Percentiles rank a stretch among this genome's conserved stretches.
Evolutionary conservation across 2,113 vertebrate species (phyloP).

Genomic region (Nannobrachium achirus): DNA sequence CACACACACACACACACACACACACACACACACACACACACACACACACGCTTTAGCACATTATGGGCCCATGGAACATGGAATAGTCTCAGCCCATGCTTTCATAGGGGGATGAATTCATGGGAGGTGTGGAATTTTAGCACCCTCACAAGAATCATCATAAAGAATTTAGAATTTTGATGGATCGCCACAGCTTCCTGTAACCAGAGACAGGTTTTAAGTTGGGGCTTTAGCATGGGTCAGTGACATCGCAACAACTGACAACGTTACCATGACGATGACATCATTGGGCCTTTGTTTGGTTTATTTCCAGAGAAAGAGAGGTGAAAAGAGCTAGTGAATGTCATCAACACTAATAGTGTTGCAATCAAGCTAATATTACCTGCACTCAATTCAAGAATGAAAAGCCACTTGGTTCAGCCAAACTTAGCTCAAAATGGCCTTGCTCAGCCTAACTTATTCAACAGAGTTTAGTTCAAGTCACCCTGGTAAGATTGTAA

Average conservation of each 20-base stretch:
- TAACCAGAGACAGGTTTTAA: constrained; percentile 45
- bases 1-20: constrained; percentile 7
- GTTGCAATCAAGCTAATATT: constrained; percentile 16
- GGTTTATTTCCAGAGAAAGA: constrained; percentile 36
- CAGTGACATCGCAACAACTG: constrained; percentile 37
- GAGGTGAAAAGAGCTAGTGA: constrained; percentile 43
- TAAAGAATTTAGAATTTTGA: constrained; percentile 55
- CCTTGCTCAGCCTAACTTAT: constrained; percentile 1
- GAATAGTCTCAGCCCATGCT: constrained; percentile 36
- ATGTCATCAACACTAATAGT: constrained; percentile 42
- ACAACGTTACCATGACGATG: constrained; percentile 62
- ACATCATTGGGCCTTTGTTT: constrained; percentile 51
- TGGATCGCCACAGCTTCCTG: constrained; percentile 69
- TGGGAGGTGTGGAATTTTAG: constrained; percentile 60
- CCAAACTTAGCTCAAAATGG: constrained; percentile 40
- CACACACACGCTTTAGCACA: background rate
- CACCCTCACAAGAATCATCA: constrained; percentile 53
- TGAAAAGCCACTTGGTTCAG: constrained; percentile 38
- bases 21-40: constrained; percentile 28
- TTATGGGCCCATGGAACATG: constrained; percentile 12
- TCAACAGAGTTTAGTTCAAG: background rate
- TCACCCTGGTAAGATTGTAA: background rate
- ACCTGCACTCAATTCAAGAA: constrained; percentile 15
- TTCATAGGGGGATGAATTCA: constrained; percentile 50
- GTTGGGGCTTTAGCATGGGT: constrained; percentile 24